Percentiles rank a stretch among this genome's conserved stretches.
These are phyloP conservation scores for Idaea dimidiata DNA, from an alignment of 2,888 invertebrate species.

Conservation along the genomic window DNA sequence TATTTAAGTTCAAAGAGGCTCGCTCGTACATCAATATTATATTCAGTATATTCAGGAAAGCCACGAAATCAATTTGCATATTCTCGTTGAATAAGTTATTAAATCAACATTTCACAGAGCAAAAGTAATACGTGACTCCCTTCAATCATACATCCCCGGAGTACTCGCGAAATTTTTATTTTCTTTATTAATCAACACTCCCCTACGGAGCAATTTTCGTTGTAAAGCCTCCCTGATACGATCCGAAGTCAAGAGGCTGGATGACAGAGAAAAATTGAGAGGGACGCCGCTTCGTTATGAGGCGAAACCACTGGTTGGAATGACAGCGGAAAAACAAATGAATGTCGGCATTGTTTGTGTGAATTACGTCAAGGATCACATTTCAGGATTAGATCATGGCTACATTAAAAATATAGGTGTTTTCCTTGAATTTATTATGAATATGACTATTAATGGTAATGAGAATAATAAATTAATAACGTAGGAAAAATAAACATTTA, in stretches of 20 bases:
- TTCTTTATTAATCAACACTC: conserved; percentile 71
- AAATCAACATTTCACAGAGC: conserved; percentile 36
- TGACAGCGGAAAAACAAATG: conserved; percentile 57
- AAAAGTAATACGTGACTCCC: conserved; percentile 46
- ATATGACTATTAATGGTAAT: not conserved
- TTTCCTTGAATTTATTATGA: conserved; percentile 5
- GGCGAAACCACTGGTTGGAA: conserved; percentile 34
- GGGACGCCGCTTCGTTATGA: conserved; percentile 38
- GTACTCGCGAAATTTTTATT: conserved; percentile 53
- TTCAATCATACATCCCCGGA: conserved; percentile 50
- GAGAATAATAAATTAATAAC: not conserved
- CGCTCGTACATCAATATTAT: conserved; percentile 17
- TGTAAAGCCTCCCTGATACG: conserved; percentile 56
- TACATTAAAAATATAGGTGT: conserved; percentile 13
- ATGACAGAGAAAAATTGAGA: conserved; percentile 64
- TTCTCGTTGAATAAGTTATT: conserved; percentile 36
- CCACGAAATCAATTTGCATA: conserved; percentile 36
- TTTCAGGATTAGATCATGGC: conserved; percentile 26
- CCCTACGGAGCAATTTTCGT: conserved; percentile 59
- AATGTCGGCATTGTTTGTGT: conserved; percentile 41
- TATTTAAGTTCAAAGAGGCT: conserved; percentile 1
- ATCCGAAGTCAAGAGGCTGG: conserved; percentile 58
- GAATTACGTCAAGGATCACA: conserved; percentile 27
- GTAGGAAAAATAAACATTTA: not conserved
- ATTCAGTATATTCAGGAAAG: conserved; percentile 27